Conservation (phyloP, 2,797 vertebrate species). For the Tokudaia muenninki region DNA sequence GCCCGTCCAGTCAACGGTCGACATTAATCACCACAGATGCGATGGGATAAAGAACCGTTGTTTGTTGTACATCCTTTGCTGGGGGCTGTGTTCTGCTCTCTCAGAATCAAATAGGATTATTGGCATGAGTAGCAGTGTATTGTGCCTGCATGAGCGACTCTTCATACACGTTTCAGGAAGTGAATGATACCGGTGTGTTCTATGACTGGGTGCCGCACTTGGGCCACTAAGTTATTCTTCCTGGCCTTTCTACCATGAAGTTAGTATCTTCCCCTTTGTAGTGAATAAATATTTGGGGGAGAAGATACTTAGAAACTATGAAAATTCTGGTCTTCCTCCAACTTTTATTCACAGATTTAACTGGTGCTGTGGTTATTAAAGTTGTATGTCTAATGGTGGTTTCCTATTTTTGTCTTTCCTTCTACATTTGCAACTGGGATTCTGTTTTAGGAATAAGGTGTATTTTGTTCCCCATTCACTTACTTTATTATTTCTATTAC, state of each 20-base stretch:
- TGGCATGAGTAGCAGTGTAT: neutral
- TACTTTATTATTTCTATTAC: neutral
- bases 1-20: too few relatives aligned
- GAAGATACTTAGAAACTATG: neutral
- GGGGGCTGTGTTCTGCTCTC: neutral
- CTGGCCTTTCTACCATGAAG: slow-evolving; percentile 22
- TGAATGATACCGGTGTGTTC: neutral
- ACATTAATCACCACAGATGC: neutral
- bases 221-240: neutral
- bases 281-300: neutral
- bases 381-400: neutral
- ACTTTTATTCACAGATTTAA: neutral
- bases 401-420: slow-evolving; percentile 29
- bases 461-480: neutral
- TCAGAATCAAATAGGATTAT: neutral
- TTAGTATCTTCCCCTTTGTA: neutral
- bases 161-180: neutral
- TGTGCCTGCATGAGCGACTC: neutral
- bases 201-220: neutral
- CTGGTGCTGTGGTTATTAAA: neutral
- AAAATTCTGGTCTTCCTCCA: slow-evolving; percentile 8
- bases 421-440: neutral
- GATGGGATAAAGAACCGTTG: neutral
- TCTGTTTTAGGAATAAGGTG: neutral
- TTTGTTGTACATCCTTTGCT: neutral